These are phyloP conservation scores for Tiphia femorata DNA, from an alignment of 2,888 invertebrate species.

Conservation along the genomic window DNA sequence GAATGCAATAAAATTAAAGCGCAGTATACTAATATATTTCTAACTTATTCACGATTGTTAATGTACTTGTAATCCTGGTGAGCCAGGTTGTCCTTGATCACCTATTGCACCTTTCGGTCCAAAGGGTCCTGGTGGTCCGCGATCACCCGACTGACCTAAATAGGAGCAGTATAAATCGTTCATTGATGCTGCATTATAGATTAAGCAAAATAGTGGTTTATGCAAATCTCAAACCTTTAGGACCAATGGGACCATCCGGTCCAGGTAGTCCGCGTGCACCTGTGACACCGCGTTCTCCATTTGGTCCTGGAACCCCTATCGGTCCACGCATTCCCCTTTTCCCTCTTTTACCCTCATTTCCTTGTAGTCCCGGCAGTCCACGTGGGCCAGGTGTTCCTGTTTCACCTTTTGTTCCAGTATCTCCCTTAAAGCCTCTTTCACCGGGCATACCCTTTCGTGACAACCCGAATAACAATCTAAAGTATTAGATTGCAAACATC, in stretches of 20 bases:
- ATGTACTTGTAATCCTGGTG: slow-evolving; percentile 70
- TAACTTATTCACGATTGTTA: background rate
- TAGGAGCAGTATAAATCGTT: background rate
- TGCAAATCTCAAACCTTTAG: slow-evolving; percentile 72
- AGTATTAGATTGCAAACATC: background rate
- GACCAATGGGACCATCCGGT: slow-evolving; percentile 81
- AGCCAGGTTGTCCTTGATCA: slow-evolving; percentile 74
- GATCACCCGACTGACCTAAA: slow-evolving; percentile 78
- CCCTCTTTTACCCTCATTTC: slow-evolving; percentile 86
- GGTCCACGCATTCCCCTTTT: slow-evolving; percentile 85
- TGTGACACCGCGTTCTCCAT: slow-evolving; percentile 79
- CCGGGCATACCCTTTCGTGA: slow-evolving; percentile 79
- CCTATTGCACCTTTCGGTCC: slow-evolving; percentile 76
- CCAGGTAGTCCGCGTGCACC: slow-evolving; percentile 81
- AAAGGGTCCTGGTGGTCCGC: slow-evolving; percentile 72
- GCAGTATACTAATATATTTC: too few relatives aligned
- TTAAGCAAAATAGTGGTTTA: background rate
- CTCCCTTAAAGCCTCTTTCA: slow-evolving; percentile 86
- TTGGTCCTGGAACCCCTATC: slow-evolving; percentile 78
- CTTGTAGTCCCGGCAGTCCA: slow-evolving; percentile 81
- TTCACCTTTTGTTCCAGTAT: slow-evolving; percentile 83
- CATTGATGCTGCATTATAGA: background rate
- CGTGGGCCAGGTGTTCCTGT: slow-evolving; percentile 79
- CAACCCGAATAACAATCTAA: background rate
- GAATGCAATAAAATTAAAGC: background rate